Evolutionary conservation across 2,888 invertebrate genomes (phyloP).

Genomic region (Leptinotarsa juncta): DNA sequence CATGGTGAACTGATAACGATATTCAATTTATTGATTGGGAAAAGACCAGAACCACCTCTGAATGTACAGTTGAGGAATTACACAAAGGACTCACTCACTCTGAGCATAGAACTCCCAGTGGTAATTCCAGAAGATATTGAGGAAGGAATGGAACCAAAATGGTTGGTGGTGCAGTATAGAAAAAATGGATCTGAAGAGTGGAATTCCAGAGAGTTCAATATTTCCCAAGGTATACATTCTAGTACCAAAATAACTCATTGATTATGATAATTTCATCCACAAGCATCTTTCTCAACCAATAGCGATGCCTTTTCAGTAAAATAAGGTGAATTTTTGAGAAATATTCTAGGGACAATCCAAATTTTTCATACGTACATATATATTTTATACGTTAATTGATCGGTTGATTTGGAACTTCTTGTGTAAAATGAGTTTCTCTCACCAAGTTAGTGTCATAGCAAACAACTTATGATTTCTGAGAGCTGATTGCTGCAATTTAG

Average conservation of each 20-base stretch:
- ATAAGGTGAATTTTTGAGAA: no score
- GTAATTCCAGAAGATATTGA: constrained; percentile 45
- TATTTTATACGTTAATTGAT: no score
- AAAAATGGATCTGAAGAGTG: constrained; percentile 45
- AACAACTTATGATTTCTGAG: no score
- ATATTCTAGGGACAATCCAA: no score
- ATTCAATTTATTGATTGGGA: constrained; percentile 68
- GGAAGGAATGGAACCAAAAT: constrained; percentile 56
- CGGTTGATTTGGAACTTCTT: no score
- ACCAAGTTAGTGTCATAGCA: no score
- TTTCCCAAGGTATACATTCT: constrained; percentile 1
- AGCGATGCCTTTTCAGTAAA: no score
- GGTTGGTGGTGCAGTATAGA: constrained; percentile 57
- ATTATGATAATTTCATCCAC: not conserved
- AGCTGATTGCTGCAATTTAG: no score
- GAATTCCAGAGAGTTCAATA: constrained; percentile 32
- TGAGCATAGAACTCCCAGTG: constrained; percentile 57
- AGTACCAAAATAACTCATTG: not conserved
- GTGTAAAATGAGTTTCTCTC: no score
- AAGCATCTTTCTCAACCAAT: not conserved
- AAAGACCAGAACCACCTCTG: constrained; percentile 68
- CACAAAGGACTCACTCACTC: constrained; percentile 54
- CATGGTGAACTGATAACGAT: constrained; percentile 67
- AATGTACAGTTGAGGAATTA: constrained; percentile 53
- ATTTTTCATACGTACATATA: no score